These are phyloP conservation scores for Nomia melanderi DNA, from an alignment of 1,140 invertebrate genomes.

Conservation along the genomic window DNA sequence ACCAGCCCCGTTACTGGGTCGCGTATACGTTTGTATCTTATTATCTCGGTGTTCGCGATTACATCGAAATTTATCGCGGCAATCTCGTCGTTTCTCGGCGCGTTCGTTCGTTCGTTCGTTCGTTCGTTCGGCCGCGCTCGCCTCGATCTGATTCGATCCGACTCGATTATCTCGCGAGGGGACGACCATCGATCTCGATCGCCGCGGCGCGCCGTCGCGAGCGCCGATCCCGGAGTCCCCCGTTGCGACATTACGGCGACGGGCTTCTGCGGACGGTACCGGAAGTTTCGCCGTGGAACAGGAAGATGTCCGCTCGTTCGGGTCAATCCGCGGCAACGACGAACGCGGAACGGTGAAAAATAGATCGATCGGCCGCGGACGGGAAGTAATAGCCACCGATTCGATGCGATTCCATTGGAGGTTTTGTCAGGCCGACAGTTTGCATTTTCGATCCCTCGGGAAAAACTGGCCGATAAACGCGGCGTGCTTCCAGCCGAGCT, in stretches of 20 bases:
- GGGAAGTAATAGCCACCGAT: slow-evolving; percentile 30
- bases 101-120: too few relatives aligned
- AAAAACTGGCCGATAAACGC: slow-evolving; percentile 25
- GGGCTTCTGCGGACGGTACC: too few relatives aligned
- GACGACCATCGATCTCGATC: slow-evolving; percentile 16
- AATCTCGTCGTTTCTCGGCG: slow-evolving; percentile 13
- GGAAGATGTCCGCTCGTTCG: background rate
- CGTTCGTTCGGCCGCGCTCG: background rate
- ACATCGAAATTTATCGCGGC: slow-evolving; percentile 35
- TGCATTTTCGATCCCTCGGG: slow-evolving; percentile 7
- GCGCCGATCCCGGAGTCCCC: background rate
- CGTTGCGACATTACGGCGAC: background rate
- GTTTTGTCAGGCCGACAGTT: slow-evolving; percentile 13
- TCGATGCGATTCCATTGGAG: background rate
- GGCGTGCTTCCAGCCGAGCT: background rate
- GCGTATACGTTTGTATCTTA: slow-evolving; percentile 24
- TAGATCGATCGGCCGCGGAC: slow-evolving; percentile 10
- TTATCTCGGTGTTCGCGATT: slow-evolving; percentile 22
- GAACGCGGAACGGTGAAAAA: too few relatives aligned
- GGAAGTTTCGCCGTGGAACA: background rate
- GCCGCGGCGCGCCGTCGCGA: background rate
- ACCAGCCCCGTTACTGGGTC: slow-evolving; percentile 2
- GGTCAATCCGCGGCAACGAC: background rate
- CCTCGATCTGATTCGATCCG: background rate
- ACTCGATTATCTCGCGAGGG: background rate